These are phyloP conservation scores for Catharus minimus DNA, from an alignment of 2,113 vertebrate genomes.

Conservation along the genomic window DNA sequence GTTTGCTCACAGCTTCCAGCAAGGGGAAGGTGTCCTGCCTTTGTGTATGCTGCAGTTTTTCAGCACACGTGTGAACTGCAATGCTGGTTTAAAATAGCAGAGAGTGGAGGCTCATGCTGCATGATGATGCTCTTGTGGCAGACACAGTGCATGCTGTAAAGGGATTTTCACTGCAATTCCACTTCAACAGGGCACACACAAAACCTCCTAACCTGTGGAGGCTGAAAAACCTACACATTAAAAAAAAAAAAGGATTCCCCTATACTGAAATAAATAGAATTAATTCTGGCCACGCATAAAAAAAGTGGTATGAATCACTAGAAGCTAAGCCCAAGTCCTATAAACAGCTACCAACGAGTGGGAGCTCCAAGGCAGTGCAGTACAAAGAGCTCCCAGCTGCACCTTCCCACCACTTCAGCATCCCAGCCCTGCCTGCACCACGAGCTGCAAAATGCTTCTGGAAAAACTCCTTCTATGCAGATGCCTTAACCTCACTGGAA, in stretches of 20 bases:
- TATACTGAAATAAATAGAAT: not conserved
- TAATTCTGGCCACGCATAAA: not conserved
- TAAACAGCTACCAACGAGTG: not conserved
- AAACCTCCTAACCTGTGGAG: not conserved
- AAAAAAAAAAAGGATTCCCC: not conserved
- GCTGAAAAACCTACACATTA: not conserved
- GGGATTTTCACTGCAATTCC: not conserved
- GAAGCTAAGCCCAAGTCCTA: not conserved
- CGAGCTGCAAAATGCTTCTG: not conserved
- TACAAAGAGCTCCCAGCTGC: not conserved
- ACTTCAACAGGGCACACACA: not conserved
- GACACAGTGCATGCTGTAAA: rapidly evolving
- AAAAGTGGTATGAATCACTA: not conserved
- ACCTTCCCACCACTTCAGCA: not conserved
- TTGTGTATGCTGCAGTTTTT: not conserved
- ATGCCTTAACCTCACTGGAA: not conserved
- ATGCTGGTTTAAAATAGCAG: not conserved
- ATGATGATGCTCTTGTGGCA: not conserved
- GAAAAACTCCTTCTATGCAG: not conserved
- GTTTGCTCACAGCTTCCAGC: not conserved
- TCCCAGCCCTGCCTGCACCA: not conserved
- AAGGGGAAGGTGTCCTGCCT: not conserved
- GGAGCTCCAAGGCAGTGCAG: not conserved
- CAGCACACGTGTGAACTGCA: not conserved
- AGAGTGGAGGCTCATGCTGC: rapidly evolving